These are phyloP conservation scores for Drosophila sp. DNA, from an alignment of 1,140 invertebrate genomes.

Conservation along the genomic window DNA sequence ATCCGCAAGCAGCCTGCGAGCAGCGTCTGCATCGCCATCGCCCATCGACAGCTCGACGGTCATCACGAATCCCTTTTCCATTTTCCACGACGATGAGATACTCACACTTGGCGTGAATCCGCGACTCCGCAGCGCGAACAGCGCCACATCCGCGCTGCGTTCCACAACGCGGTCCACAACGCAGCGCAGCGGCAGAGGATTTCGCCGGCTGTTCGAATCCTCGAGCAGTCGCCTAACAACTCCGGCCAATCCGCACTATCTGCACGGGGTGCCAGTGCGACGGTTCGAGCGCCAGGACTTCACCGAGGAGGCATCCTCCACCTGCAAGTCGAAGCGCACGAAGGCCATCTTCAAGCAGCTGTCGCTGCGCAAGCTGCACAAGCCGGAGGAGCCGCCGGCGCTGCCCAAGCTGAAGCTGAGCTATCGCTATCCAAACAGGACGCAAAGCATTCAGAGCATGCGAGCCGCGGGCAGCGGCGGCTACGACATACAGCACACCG, in stretches of 20 bases:
- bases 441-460: constrained; percentile 79
- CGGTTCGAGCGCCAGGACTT: constrained; percentile 81
- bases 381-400: constrained; percentile 52
- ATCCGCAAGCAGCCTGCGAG: constrained; percentile 65
- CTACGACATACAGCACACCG: constrained; percentile 69
- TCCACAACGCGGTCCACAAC: constrained; percentile 22
- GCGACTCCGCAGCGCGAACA: constrained; percentile 56
- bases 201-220: constrained; percentile 67
- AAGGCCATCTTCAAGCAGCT: constrained; percentile 73
- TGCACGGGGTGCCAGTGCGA: constrained; percentile 68
- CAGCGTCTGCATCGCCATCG: background rate
- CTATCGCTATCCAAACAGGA: constrained; percentile 80
- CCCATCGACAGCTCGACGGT: constrained; percentile 72
- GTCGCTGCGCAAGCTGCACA: constrained; percentile 65
- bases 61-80: constrained; percentile 83
- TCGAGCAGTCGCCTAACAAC: constrained; percentile 24
- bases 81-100: constrained; percentile 80
- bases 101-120: constrained; percentile 71
- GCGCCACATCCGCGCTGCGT: constrained; percentile 33
- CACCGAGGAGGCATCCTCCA: constrained; percentile 22
- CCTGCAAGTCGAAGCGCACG: constrained; percentile 48
- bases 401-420: constrained; percentile 79
- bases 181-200: constrained; percentile 45
- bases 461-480: constrained; percentile 57
- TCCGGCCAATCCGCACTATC: constrained; percentile 55